Conservation (phyloP, 2,888 invertebrate genomes). For the Papilio protenor region DNA sequence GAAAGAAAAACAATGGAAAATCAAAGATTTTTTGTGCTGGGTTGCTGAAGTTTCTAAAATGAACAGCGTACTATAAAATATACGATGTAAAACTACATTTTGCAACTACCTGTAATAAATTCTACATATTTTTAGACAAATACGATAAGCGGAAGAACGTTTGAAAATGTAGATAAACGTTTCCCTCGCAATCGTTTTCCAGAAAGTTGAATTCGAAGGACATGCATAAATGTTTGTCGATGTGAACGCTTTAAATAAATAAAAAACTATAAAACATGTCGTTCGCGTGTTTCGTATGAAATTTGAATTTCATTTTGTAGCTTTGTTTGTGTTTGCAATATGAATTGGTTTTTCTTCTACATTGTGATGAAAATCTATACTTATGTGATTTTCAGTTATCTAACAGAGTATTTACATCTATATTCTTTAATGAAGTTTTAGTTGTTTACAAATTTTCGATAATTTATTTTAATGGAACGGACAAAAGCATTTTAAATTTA, state of each 20-base stretch:
- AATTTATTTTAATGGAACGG: neutral
- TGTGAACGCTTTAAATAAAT: slow-evolving; percentile 5
- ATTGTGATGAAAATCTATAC: neutral
- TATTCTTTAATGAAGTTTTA: neutral
- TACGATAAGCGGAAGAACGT: neutral
- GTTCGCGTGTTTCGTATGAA: slow-evolving; percentile 4
- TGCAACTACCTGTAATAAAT: neutral
- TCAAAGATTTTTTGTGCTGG: no score
- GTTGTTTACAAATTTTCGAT: no score
- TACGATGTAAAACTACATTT: no score
- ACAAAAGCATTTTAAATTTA: no score
- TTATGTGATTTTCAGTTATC: neutral
- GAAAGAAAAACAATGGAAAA: no score
- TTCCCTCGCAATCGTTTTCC: neutral
- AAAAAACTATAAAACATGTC: neutral
- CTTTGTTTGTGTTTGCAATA: neutral
- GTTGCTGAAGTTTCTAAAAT: no score
- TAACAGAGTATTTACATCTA: neutral
- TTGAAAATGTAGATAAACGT: neutral
- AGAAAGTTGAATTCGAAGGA: slow-evolving; percentile 11
- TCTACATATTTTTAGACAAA: neutral
- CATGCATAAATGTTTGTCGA: slow-evolving; percentile 17
- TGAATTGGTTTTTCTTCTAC: neutral
- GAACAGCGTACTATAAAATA: no score
- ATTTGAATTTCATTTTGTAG: slow-evolving; percentile 10